Base-by-base conservation (phyloP, 2,797 vertebrate genomes). In the Alca torda region DNA sequence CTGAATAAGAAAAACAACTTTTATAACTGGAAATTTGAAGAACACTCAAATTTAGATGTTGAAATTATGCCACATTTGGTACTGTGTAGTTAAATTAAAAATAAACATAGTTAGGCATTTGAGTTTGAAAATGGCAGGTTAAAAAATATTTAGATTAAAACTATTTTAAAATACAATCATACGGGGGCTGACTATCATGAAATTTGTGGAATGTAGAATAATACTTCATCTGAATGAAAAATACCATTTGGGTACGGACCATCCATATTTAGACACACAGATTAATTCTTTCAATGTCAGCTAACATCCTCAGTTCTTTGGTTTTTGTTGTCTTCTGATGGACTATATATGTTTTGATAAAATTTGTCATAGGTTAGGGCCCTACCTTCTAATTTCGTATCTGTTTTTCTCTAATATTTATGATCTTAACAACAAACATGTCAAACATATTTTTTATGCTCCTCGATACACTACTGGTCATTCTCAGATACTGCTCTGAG, bases 1-100 rank as follows among this genome's bases (percentile, higher is more conserved):
- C 60, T 45, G 93, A 95, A 64, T 51, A 96, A 97, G 68, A 95
- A 97, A 97, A 92, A 67, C 72, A 10, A 95, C 67, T 97, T 96
- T 95, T 96, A 89, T 93, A 84, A 96, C 79, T 93, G 85, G 83
- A 96, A 97, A 89, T 93, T 63, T 95, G 64, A 96, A 95, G 90
- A 97, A 91, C 72, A 93, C 64, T 95, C 75, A 92, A 75, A 74
- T 93, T 96, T 87, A 67, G 92, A 92, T 75, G 75, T 84, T 96
- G 95, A 96, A 97, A 93, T 95, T 91, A 69, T 85, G 50, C 79
- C 84, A 69, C 83, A 87, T 95, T 94, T 96, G 59, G 59, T 94
- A 56, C 54, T 72, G 30, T 59, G 30, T 64, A 74, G 78, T 67
- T 93, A 95, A 92, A 93, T 93, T 96, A 85, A 96, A 97, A 95